Evolutionary conservation across 2,888 invertebrate genomes (phyloP).

Genomic region (Hirtodrosophila cameraria): DNA sequence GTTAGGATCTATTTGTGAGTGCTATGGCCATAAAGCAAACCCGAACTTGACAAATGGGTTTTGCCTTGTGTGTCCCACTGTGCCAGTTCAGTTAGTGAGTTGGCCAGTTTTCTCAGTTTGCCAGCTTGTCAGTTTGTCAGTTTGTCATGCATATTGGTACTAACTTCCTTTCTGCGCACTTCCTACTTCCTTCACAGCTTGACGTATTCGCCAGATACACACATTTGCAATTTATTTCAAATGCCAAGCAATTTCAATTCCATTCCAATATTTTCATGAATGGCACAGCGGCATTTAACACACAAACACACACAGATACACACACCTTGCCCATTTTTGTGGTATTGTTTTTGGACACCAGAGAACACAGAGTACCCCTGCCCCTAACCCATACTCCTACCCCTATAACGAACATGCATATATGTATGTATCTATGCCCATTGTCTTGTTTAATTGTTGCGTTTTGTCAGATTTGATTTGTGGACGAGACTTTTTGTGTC

Average conservation of each 20-base stretch:
- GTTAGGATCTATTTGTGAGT: slow-evolving; percentile 58
- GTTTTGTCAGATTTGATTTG: slow-evolving; percentile 35
- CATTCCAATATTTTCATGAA: slow-evolving; percentile 67
- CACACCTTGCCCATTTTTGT: slow-evolving; percentile 48
- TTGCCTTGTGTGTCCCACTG: slow-evolving; percentile 45
- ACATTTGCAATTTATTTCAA: slow-evolving; percentile 77
- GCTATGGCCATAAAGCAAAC: slow-evolving; percentile 40
- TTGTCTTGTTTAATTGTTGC: slow-evolving; percentile 34
- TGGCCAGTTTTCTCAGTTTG: slow-evolving; percentile 4
- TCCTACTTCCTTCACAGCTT: slow-evolving; percentile 73
- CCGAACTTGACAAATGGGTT: slow-evolving; percentile 74
- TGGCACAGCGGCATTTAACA: slow-evolving; percentile 57
- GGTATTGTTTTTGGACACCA: slow-evolving; percentile 42
- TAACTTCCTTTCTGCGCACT: slow-evolving; percentile 57
- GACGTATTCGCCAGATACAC: slow-evolving; percentile 60
- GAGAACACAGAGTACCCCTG: neutral
- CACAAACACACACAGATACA: slow-evolving; percentile 24
- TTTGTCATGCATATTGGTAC: slow-evolving; percentile 29
- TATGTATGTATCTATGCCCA: slow-evolving; percentile 9
- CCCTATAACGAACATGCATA: no score
- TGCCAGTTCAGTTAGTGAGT: slow-evolving; percentile 44
- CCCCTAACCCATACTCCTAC: neutral
- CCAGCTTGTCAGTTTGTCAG: slow-evolving; percentile 2
- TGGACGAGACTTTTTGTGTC: slow-evolving; percentile 22
- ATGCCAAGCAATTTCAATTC: slow-evolving; percentile 72